Percentiles rank a stretch among this genome's conserved stretches.
Conservation (phyloP, 2,113 vertebrate species). For the Acrocephalus kingi region DNA sequence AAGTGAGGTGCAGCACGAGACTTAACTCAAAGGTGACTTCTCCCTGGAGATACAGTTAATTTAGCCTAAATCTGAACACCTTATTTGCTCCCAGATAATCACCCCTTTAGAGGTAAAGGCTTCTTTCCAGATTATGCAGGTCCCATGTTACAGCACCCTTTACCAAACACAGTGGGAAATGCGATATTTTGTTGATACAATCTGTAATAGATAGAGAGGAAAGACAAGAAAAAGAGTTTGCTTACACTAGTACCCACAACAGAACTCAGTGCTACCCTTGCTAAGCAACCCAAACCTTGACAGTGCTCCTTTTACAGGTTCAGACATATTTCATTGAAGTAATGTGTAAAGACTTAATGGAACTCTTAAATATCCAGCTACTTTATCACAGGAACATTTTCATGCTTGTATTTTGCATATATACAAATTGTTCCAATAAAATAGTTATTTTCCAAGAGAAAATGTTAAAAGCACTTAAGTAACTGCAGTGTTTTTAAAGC, state of each 20-base stretch:
- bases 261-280: not conserved
- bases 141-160: not conserved
- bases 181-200: not conserved
- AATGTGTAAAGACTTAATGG: not conserved
- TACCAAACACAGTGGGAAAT: not conserved
- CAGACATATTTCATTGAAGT: not conserved
- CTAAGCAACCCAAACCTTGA: not conserved
- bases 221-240: not conserved
- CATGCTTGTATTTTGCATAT: not conserved
- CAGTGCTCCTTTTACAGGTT: not conserved
- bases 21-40: not conserved
- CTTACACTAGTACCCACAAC: not conserved
- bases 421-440: not conserved
- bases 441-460: not conserved
- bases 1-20: not conserved
- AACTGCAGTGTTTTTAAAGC: not conserved
- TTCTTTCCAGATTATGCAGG: not conserved
- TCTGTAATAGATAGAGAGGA: not conserved
- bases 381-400: not conserved
- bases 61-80: not conserved
- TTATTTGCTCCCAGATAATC: not conserved
- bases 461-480: not conserved
- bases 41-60: not conserved
- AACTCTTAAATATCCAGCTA: not conserved
- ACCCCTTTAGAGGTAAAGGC: not conserved